Evolutionary conservation across 2,113 vertebrate genomes (phyloP).

Genomic region (Dasyurus viverrinus): DNA sequence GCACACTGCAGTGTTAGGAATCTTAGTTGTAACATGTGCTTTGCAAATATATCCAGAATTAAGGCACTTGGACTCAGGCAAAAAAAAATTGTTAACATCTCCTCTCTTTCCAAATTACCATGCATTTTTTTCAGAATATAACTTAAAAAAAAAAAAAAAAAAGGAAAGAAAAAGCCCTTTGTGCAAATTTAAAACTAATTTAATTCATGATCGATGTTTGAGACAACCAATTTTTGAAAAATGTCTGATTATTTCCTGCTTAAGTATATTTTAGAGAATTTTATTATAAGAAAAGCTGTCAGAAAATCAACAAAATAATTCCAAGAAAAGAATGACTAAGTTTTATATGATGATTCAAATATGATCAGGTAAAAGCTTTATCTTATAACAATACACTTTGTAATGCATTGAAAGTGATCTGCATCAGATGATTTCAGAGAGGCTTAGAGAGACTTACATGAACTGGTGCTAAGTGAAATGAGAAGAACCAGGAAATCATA

Average conservation of each 20-base stretch:
- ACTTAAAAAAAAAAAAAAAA: not conserved
- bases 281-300: slow-evolving; percentile 16
- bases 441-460: too few relatives aligned
- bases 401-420: slow-evolving; percentile 41
- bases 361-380: slow-evolving; percentile 31
- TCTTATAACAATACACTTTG: slow-evolving; percentile 21
- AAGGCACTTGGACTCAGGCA: not conserved
- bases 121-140: slow-evolving; percentile 18
- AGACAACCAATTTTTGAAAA: not conserved
- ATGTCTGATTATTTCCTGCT: slow-evolving; percentile 22
- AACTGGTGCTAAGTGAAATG: too few relatives aligned
- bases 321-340: not conserved
- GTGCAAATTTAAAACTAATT: slow-evolving; percentile 38
- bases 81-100: not conserved
- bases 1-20: slow-evolving; percentile 11
- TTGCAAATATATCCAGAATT: slow-evolving; percentile 30
- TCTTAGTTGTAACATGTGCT: not conserved
- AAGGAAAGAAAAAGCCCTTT: not conserved
- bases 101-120: not conserved
- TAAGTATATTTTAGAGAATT: slow-evolving; percentile 21
- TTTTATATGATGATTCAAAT: not conserved
- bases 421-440: not conserved
- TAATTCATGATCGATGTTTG: slow-evolving; percentile 27
- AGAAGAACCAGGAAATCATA: too few relatives aligned
- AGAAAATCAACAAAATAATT: slow-evolving; percentile 28